phyloP scores from a whole-genome alignment of 2,113 vertebrate genomes.

The Blennius ocellaris region DNA sequence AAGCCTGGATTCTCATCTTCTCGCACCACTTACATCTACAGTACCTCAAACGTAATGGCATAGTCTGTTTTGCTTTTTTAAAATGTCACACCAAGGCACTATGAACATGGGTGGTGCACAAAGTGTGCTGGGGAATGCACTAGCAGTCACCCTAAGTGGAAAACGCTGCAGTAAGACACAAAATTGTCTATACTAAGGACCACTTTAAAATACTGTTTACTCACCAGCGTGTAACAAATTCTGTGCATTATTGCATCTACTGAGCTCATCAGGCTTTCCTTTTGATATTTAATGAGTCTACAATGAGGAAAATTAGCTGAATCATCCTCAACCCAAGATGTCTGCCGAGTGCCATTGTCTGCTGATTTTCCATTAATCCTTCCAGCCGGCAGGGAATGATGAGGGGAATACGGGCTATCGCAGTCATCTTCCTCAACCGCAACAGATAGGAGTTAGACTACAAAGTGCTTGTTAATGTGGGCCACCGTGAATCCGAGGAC shows the following conservation, averaged over 20 bases:
- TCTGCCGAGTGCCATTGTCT: constrained; percentile 37
- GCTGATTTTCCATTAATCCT: constrained; percentile 57
- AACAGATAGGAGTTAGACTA: constrained; percentile 43
- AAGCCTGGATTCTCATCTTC: constrained; percentile 33
- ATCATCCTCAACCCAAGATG: constrained; percentile 55
- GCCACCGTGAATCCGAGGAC: constrained; percentile 6
- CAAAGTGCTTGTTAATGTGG: constrained; percentile 48
- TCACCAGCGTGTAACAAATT: constrained; percentile 26
- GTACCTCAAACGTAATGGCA: constrained; percentile 37
- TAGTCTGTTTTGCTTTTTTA: constrained; percentile 25
- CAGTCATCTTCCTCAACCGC: constrained; percentile 50
- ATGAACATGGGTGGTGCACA: constrained; percentile 34
- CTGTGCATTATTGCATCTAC: constrained; percentile 44
- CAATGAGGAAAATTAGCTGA: constrained; percentile 50
- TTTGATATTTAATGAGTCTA: constrained; percentile 61
- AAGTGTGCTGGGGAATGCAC: neutral
- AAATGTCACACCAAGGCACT: constrained; percentile 25
- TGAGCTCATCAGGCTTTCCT: constrained; percentile 37
- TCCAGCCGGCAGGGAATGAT: constrained; percentile 39
- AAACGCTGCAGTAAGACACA: constrained; percentile 3
- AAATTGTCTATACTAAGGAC: constrained; percentile 14
- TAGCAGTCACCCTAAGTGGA: neutral
- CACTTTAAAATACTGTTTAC: constrained; percentile 40
- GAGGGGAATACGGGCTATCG: constrained; percentile 59
- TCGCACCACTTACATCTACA: constrained; percentile 9